These are phyloP conservation scores for Xylota segnis DNA, from an alignment of 2,888 invertebrate species.

Conservation along the genomic window DNA sequence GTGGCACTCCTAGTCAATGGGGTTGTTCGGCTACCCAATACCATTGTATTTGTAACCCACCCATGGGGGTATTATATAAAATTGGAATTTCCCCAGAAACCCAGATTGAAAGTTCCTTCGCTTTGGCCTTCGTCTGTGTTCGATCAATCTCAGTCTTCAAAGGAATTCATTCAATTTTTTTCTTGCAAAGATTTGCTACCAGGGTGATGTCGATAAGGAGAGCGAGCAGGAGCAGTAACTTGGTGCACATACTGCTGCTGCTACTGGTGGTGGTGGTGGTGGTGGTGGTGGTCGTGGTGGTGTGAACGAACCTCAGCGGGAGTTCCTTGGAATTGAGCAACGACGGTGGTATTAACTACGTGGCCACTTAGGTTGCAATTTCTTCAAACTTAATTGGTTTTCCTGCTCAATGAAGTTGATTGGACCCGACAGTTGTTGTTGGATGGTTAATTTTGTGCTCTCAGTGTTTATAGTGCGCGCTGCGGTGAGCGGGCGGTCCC, in stretches of 20 bases:
- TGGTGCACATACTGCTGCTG: background rate
- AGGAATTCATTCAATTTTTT: constrained; percentile 30
- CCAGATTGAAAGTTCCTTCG: constrained; percentile 13
- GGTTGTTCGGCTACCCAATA: background rate
- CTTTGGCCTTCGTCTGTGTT: constrained; percentile 1
- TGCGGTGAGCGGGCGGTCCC: background rate
- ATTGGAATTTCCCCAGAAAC: constrained; percentile 22
- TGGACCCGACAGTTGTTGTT: constrained; percentile 45
- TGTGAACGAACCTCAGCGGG: constrained; percentile 12
- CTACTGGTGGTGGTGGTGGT: background rate
- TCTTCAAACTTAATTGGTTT: constrained; percentile 65
- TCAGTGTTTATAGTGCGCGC: background rate
- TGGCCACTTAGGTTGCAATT: constrained; percentile 50
- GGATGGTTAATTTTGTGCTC: constrained; percentile 14
- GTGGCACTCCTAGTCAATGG: background rate
- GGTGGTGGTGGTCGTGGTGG: no score
- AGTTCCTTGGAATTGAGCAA: constrained; percentile 18
- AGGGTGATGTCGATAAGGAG: background rate
- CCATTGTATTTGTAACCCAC: background rate
- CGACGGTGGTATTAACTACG: constrained; percentile 24
- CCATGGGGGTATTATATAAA: constrained; percentile 25
- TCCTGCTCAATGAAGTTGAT: constrained; percentile 41
- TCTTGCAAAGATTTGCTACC: constrained; percentile 20
- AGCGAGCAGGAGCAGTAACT: no score
- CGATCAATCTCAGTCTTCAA: constrained; percentile 43